Evolutionary conservation across 2,113 vertebrate genomes (phyloP).

Genomic region (Rhinolophus ferrumequinum): DNA sequence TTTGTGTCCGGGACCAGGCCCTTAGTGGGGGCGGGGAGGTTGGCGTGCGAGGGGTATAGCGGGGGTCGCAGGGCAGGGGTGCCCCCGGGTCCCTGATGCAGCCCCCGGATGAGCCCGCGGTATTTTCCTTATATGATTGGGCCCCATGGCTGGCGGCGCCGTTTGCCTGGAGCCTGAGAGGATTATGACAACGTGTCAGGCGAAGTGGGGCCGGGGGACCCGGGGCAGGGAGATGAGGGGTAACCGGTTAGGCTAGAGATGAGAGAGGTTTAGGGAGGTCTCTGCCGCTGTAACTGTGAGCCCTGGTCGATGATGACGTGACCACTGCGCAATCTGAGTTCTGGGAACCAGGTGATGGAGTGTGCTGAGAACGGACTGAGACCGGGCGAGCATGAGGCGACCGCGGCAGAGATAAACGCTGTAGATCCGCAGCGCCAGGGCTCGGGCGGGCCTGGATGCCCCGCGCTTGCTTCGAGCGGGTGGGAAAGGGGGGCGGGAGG

Average conservation of each 20-base stretch:
- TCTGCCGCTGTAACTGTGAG: neutral
- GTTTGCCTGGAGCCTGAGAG: slow-evolving; percentile 60
- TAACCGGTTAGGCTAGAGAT: neutral
- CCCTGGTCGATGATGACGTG: slow-evolving; percentile 81
- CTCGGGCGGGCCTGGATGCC: neutral
- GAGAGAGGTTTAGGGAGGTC: neutral
- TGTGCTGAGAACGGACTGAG: slow-evolving; percentile 78
- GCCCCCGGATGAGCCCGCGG: slow-evolving; percentile 45
- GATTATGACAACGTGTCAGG: slow-evolving; percentile 67
- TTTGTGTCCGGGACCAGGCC: neutral
- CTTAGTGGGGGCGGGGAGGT: accelerated
- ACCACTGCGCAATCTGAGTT: slow-evolving; percentile 84
- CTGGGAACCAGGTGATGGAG: slow-evolving; percentile 75
- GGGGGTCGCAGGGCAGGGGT: neutral
- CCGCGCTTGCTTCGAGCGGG: neutral
- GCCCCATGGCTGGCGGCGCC: neutral
- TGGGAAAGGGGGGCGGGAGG: neutral
- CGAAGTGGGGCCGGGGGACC: slow-evolving; percentile 21
- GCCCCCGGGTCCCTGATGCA: accelerated
- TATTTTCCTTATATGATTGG: slow-evolving; percentile 85
- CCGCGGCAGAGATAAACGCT: too few species aligned
- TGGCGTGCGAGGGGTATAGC: accelerated
- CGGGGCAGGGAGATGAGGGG: neutral
- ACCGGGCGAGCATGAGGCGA: slow-evolving; percentile 52
- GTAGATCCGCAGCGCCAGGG: accelerated